Evolutionary conservation across 2,113 vertebrate genomes (phyloP), one percentile per base, ranked within the genome.

Genomic region (Entelurus aequoreus): DNA sequence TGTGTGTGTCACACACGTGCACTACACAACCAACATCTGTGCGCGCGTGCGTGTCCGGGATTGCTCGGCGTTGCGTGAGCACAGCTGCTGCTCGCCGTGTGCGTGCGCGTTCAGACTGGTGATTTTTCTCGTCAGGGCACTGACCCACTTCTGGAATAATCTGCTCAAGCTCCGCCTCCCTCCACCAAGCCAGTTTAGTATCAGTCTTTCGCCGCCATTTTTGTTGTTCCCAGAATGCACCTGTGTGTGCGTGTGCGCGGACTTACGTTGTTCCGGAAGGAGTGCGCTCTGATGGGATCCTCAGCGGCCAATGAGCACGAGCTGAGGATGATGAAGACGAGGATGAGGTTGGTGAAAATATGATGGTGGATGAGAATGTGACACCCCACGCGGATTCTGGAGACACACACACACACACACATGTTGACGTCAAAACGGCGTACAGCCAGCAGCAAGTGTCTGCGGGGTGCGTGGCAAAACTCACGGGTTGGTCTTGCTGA

Each of bases 311-410:
- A 59, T 4, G 95, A 98, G 83, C 94, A 92, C 68, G 95, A 96
- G 83, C 95, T 96, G 64, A 96, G 93, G 85, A 98, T 95, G 91
- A 98, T 98, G 91, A 98, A 96, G 83, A 96, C 87, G 37, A 98
- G 92, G 84, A 97, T 97, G 81, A 98, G 92, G 83, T 96, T 98
- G 82, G 94, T 96, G 90, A 96, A 97, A 87, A 96, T 81, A 51
- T 94, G 95, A 71, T 98, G 93, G 79, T 98, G 93, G 84, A 98
- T 98, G 71, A 98, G 88, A 21, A 74, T 82, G 76, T 97, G 94
- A 69, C 95, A 98, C 47, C 66, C 85, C 6, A 91, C 90, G 19
- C 95, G 90, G 71, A 97, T 86, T 7, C 95, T 98, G 81, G 9
- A 12, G 55, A 68, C 12, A 78, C 6, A 75, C 8, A 55, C 21